Base-by-base conservation (phyloP, 2,888 invertebrate species). In the Drosophila neutralis region DNA sequence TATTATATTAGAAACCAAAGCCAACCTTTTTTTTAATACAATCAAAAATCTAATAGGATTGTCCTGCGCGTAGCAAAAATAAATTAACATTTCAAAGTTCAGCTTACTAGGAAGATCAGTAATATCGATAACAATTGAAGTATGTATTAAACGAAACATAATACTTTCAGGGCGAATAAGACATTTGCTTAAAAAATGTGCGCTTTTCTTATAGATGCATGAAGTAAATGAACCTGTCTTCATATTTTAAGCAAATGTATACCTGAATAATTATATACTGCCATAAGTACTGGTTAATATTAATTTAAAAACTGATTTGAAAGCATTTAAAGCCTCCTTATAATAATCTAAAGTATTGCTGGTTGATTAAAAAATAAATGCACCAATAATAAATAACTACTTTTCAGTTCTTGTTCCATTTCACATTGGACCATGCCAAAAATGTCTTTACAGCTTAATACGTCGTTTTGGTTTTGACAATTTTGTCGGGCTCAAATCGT, bases 401-500 rank as follows among this genome's bases (percentile, higher is more conserved):
- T 18, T 21, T 21, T 5, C 10, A 57, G 15, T 31, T 31, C 4
- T 3, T 42, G 57, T 57, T 57, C 10, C 31, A 40, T 31, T 57
- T 31, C 21, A 29, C 15, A 11, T n/a, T 57, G 42, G 31, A 15
- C 53, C 60, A 27, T 40, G 13, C 4, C 2, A 15, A 15, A 31
- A 11, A n/a, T 66, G 42, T 4, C 33, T 48, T 64, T 35, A 33
- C 24, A 65, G 38, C 58, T 69, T 38, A 58, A 33, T 52, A n/a
- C 18, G 10, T 52, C 2, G 58, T 33, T 13, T n/a, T 48, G 51
- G 62, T 15, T 57, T 73, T 7, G 69, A 76, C 76, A 56, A 73
- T 59, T 76, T 76, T 76, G 76, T 76, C 76, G 73, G 68, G 38
- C 45, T 57, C 18, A 66, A 66, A 40, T 75, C 61, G 76, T 76